Conservation (phyloP, 2,113 vertebrate species). For the Lophochroa leadbeateri region DNA sequence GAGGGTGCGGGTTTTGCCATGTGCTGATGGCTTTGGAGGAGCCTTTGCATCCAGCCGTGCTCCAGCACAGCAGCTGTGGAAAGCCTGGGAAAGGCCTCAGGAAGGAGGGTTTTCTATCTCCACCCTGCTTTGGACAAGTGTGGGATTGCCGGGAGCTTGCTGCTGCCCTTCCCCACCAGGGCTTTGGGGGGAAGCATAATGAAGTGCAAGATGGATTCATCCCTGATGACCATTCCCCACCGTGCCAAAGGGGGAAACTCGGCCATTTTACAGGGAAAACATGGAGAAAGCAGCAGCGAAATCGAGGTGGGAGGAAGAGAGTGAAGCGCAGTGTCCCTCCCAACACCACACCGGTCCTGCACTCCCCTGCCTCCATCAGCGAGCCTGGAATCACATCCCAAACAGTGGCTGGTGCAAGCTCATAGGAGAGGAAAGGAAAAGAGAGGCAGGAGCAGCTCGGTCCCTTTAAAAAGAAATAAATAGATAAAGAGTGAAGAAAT, state of each 20-base stretch:
- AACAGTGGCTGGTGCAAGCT: background rate
- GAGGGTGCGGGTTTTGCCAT: background rate
- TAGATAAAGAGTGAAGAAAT: slow-evolving; percentile 55
- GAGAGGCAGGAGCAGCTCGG: background rate
- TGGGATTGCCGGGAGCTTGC: background rate
- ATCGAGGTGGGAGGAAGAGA: background rate
- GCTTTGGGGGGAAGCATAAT: fast-evolving
- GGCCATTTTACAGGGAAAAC: background rate
- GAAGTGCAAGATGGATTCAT: background rate
- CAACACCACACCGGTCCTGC: background rate
- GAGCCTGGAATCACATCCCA: background rate
- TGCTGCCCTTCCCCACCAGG: background rate
- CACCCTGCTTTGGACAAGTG: background rate
- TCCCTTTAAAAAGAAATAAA: slow-evolving; percentile 73
- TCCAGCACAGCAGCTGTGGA: fast-evolving
- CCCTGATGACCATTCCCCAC: background rate
- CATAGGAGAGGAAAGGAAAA: background rate
- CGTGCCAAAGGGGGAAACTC: background rate
- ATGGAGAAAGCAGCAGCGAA: background rate
- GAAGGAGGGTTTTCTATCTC: background rate
- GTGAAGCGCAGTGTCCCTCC: background rate
- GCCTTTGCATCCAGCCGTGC: background rate
- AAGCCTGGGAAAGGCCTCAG: background rate
- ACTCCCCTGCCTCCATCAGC: background rate
- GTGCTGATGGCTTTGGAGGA: background rate